These are phyloP conservation scores for Macaca nemestrina DNA, from an alignment of 2,113 vertebrate species.

Conservation along the genomic window DNA sequence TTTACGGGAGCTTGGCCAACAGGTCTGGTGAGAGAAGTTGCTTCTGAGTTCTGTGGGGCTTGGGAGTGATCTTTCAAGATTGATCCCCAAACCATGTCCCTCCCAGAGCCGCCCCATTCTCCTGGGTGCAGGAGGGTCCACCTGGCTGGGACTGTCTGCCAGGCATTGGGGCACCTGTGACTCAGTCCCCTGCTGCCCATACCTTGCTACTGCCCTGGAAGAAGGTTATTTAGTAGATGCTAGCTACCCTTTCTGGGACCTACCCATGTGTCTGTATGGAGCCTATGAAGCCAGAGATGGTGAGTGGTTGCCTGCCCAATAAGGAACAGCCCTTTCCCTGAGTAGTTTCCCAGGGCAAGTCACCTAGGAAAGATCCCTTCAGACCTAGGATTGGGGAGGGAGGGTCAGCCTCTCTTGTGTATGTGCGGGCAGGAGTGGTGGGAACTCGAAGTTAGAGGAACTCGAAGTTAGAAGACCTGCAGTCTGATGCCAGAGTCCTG, in stretches of 20 bases:
- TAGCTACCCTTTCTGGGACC: not conserved
- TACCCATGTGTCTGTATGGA: constrained; percentile 34
- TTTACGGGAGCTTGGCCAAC: not conserved
- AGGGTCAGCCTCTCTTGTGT: not conserved
- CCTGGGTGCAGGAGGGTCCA: not conserved
- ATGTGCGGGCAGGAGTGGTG: too few relatives aligned
- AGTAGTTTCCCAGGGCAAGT: not conserved
- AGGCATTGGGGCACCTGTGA: not conserved
- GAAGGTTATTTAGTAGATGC: not conserved
- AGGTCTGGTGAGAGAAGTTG: not conserved
- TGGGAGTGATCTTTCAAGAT: not conserved
- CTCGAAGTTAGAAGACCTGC: not conserved
- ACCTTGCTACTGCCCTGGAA: not conserved
- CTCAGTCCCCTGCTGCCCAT: not conserved
- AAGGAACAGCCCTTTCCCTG: not conserved
- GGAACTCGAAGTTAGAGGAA: not conserved
- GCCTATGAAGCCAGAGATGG: not conserved
- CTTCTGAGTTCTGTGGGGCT: not conserved
- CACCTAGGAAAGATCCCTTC: not conserved
- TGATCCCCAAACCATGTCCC: not conserved
- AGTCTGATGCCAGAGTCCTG: not conserved
- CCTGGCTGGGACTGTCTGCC: not conserved
- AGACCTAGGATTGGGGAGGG: not conserved
- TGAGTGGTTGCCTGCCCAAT: not conserved
- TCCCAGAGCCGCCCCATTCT: not conserved